Evolutionary conservation across 2,113 vertebrate genomes (phyloP), one percentile per base, ranked within the genome.

Genomic region (Ciconia boyciana): DNA sequence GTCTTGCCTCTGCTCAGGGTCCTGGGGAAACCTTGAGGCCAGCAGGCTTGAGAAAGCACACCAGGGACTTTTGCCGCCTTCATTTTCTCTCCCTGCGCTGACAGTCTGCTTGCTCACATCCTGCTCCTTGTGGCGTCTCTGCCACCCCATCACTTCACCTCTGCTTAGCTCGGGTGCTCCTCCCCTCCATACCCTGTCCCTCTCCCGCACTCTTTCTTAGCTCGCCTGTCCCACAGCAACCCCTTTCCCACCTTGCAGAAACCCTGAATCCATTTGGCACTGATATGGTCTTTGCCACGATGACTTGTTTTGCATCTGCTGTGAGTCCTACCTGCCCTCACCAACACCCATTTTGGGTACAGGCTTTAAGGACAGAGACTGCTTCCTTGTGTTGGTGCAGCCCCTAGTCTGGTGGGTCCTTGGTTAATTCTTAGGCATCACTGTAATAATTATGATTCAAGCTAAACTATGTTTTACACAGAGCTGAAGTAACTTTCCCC

Each of bases 231-330:
- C 48, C 25, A 43, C 31, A 65, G 5, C 43, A 41, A 16, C 4
- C 7, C 9, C 8, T 70, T 81, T n/a, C 16, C 43, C 18, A 46
- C 12, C 4, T 10, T 10, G 41, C 49, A 69, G 87, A 80, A 77
- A 10, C 32, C 11, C 60, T 62, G 8, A 6, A 2, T 29, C n/a
- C 29, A 10, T 91, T 82, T 64, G 65, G 9, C 19, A 28, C n/a
- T 13, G 16, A 28, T 19, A 3, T 0, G 0, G 15, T 31, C 48
- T 83, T 85, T 79, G 52, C 16, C 9, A 1, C 2, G 6, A 25
- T 17, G 15, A 26, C 34, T 71, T 66, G 4, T 7, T 80, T 72
- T 21, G 13, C n/a, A 16, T 49, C 28, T 90, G 36, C 49, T 29
- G 4, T 41, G 62, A 32, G 13, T 49, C 19, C 39, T 58, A 19